A percentile compares a stretch with the other conserved stretches of the same genome.
Conservation (phyloP, 2,888 invertebrate species). For the Cephus nigrinus region DNA sequence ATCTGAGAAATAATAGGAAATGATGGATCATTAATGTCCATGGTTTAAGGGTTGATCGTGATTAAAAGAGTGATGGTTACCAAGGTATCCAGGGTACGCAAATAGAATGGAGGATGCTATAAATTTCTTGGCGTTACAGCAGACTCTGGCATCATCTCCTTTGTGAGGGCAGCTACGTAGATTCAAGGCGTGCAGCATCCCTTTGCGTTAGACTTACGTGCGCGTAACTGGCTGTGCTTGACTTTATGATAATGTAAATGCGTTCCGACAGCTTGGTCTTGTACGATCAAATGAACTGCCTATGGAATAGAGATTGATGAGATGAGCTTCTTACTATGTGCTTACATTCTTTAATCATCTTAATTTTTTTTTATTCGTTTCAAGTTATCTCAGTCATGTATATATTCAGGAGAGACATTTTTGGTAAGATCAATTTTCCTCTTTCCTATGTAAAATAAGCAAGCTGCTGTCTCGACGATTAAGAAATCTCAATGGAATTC, state of each 20-base stretch:
- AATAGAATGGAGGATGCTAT: conserved; percentile 19
- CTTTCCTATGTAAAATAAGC: neutral
- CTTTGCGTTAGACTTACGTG: conserved; percentile 3
- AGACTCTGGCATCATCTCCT: conserved; percentile 13
- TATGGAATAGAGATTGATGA: conserved; percentile 42
- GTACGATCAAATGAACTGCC: conserved; percentile 32
- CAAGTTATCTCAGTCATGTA: conserved; percentile 26
- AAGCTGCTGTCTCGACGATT: conserved; percentile 26
- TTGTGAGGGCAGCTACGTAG: conserved; percentile 6
- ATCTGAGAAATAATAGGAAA: neutral
- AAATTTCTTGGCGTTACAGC: conserved; percentile 22
- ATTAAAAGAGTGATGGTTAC: neutral
- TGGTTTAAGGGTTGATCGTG: neutral
- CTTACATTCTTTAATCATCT: neutral
- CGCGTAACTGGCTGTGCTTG: conserved; percentile 16
- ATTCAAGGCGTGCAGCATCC: conserved; percentile 2
- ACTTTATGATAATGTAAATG: conserved; percentile 37
- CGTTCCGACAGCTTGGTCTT: conserved; percentile 22
- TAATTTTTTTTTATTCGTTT: conserved; percentile 35
- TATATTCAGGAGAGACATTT: neutral
- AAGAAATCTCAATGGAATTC: conserved; percentile 24
- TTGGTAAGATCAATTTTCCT: neutral
- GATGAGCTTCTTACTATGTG: conserved; percentile 25
- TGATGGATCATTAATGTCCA: neutral
- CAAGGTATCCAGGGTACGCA: neutral